These are phyloP conservation scores for Adela reaumurella DNA, from an alignment of 2,888 invertebrate genomes.

Conservation along the genomic window DNA sequence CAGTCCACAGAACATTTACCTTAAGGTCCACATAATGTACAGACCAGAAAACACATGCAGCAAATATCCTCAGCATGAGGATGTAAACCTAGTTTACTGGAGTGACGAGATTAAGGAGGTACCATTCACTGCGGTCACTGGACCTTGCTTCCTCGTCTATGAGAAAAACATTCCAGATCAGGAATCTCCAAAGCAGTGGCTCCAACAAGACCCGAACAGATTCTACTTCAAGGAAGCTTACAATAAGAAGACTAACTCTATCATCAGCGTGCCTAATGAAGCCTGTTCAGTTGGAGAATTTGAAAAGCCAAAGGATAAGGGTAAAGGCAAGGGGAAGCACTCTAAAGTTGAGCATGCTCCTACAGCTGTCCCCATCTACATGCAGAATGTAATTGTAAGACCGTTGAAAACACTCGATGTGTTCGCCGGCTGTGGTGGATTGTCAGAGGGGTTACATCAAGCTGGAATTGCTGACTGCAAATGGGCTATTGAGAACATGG, in stretches of 20 bases:
- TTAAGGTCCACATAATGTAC: conserved; percentile 67
- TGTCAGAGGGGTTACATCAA: conserved; percentile 70
- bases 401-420: conserved; percentile 71
- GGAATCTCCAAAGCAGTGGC: conserved; percentile 55
- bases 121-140: conserved; percentile 58
- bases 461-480: conserved; percentile 65
- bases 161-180: conserved; percentile 58
- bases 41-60: conserved; percentile 73
- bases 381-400: conserved; percentile 26
- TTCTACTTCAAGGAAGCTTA: conserved; percentile 75
- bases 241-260: conserved; percentile 47
- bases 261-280: conserved; percentile 59
- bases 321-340: conserved; percentile 65
- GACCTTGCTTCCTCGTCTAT: conserved; percentile 66
- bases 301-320: conserved; percentile 63
- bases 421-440: conserved; percentile 83
- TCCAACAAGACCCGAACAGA: conserved; percentile 59
- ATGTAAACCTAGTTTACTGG: conserved; percentile 75
- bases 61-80: conserved; percentile 58
- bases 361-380: conserved; percentile 16
- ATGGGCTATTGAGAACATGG: conserved; percentile 82
- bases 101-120: conserved; percentile 66
- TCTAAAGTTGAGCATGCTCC: conserved; percentile 27
- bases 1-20: conserved; percentile 57
- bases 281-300: conserved; percentile 57